Base-by-base conservation (phyloP, 2,888 invertebrate species). In the Fragum sueziense region DNA sequence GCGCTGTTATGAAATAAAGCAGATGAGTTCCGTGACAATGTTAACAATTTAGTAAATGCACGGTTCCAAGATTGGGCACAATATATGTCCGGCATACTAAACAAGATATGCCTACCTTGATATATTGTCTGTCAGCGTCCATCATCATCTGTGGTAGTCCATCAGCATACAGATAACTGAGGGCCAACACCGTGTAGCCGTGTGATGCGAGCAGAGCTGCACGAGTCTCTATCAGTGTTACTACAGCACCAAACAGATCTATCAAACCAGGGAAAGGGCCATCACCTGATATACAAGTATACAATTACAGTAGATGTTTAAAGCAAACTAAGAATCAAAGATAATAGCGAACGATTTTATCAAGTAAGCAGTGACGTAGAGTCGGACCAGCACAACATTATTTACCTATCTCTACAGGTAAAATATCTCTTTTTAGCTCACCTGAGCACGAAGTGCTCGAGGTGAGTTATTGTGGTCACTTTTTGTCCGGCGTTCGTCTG, bases 191-290 rank as follows among this genome's bases (percentile, higher is more conserved):
- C 9, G 72, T 79, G 47, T 74, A 84, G 4, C 84, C 84, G 34
- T 76, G 79, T 0, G 84, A 84, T 0, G 84, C 84, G 31, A 84
- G 37, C 3, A 84, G 54, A 7, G 80, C 76, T 2, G 84, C 84
- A 47, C 84, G 33, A 14, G 79, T 79, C 61, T 84, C 84, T 34
- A 81, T 72, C 54, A 80, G 61, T n/a, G 76, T 69, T 0, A 81
- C 84, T 4, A 81, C 33, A 37, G 76, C 84, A 1, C 84, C 84
- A 62, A 57, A 84, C 71, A 76, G 74, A 61, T 84, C 80, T 27
- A 79, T 65, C 59, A 84, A 20, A 7, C 51, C 80, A 1, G 84
- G 84, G 57, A 84, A 84, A 27, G 81, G 84, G 7, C 84, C 84
- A 27, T 72, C 37, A 25, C 59, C 71, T 71, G n/a, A n/a, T n/a